phyloP scores from a whole-genome alignment of 1,140 invertebrate genomes.

The Plectus sambesii region DNA sequence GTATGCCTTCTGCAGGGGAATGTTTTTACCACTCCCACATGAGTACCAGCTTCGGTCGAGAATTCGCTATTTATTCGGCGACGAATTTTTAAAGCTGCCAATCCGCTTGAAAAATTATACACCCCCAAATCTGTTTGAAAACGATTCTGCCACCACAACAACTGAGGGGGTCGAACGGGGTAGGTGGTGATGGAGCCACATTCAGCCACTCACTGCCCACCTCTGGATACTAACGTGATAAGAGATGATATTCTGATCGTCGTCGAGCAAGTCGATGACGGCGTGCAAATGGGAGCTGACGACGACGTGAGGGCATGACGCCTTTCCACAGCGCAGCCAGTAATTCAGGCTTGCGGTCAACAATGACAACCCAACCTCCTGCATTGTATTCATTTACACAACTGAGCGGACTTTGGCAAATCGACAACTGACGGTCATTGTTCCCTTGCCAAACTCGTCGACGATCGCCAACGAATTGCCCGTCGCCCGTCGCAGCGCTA shows the following conservation, averaged over 20 bases:
- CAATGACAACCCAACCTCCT: slow-evolving; percentile 41
- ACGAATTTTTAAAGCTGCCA: no score
- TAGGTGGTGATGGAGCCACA: no score
- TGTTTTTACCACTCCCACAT: no score
- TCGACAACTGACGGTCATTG: slow-evolving; percentile 54
- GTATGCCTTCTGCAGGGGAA: no score
- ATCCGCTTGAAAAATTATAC: no score
- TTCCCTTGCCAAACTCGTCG: slow-evolving; percentile 84
- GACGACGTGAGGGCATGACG: slow-evolving; percentile 37
- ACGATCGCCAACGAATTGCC: slow-evolving; percentile 63
- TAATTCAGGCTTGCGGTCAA: slow-evolving; percentile 37
- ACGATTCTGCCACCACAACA: no score
- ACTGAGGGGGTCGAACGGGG: no score
- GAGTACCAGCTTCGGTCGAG: no score
- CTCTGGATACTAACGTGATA: slow-evolving; percentile 14
- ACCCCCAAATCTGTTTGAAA: no score
- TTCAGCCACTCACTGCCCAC: background rate
- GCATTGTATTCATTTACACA: slow-evolving; percentile 15
- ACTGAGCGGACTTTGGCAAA: background rate
- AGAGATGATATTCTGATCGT: slow-evolving; percentile 12
- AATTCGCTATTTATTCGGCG: no score
- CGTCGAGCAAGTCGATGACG: slow-evolving; percentile 23
- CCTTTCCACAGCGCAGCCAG: slow-evolving; percentile 31
- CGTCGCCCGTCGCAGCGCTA: slow-evolving; percentile 57
- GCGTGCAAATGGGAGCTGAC: slow-evolving; percentile 38